phyloP scores from a whole-genome alignment of 2,113 vertebrate genomes.

The Coturnix japonica region DNA sequence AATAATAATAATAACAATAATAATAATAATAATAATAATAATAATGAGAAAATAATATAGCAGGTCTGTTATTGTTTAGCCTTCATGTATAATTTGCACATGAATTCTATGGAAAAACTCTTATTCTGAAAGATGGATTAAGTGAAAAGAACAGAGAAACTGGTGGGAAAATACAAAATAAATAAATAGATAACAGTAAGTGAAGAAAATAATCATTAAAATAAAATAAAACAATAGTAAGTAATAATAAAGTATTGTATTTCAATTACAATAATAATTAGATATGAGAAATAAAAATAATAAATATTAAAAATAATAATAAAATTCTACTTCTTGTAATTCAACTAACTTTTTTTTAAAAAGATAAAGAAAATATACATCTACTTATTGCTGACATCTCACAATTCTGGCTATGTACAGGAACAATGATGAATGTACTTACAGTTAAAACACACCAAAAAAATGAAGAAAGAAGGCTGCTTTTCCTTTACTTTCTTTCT shows the following conservation, averaged over 20 bases:
- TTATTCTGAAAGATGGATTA: neutral
- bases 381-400: neutral
- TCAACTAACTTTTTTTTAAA: neutral
- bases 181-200: neutral
- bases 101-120: neutral
- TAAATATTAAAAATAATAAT: neutral
- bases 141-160: neutral
- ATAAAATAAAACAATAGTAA: neutral
- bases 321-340: neutral
- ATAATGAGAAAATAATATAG: neutral
- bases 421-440: neutral
- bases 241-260: neutral
- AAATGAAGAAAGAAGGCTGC: neutral
- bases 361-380: neutral
- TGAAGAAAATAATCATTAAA: neutral
- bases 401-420: neutral
- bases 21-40: too few species aligned
- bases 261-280: neutral
- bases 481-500: neutral
- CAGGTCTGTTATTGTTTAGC: neutral
- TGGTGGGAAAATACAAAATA: neutral
- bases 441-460: neutral
- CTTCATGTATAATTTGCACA: neutral
- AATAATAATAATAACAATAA: too few species aligned
- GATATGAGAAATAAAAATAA: neutral